Evolutionary conservation across 2,797 vertebrate species (phyloP).

Genomic region (Helarctos malayanus): DNA sequence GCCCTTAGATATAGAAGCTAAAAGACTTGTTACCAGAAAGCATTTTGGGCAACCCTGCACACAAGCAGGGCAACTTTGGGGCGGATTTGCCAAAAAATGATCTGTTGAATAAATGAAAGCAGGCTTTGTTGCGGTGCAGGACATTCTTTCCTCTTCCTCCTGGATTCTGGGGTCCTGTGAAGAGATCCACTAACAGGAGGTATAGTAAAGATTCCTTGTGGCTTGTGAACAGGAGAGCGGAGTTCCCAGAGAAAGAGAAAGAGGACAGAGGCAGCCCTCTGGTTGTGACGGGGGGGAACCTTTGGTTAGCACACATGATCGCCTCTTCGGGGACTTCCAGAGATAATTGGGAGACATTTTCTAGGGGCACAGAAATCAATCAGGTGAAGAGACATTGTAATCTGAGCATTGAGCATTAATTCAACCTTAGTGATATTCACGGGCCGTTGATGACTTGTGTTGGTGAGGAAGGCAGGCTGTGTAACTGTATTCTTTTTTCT

Average conservation of each 20-base stretch:
- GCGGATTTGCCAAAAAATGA: background rate
- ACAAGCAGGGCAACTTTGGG: background rate
- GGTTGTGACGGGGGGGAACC: background rate
- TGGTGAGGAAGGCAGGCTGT: background rate
- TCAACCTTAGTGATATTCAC: constrained; percentile 34
- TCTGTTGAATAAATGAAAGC: background rate
- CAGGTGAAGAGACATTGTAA: background rate
- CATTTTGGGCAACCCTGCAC: background rate
- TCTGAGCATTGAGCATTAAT: constrained; percentile 5
- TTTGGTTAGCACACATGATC: background rate
- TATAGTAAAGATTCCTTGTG: background rate
- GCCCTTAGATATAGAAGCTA: background rate
- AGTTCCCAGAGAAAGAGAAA: background rate
- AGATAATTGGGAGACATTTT: constrained; percentile 54
- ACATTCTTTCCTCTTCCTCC: background rate
- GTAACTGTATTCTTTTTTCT: constrained; percentile 48
- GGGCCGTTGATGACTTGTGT: background rate
- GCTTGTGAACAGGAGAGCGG: background rate
- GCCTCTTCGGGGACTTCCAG: constrained; percentile 8
- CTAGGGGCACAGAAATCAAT: constrained; percentile 21
- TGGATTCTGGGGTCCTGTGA: background rate
- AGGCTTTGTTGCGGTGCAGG: background rate
- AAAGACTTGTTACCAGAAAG: background rate
- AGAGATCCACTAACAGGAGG: background rate
- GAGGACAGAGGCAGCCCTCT: background rate